Evolutionary conservation across 2,797 vertebrate genomes (phyloP).

Genomic region (Rhynchotus rufescens): DNA sequence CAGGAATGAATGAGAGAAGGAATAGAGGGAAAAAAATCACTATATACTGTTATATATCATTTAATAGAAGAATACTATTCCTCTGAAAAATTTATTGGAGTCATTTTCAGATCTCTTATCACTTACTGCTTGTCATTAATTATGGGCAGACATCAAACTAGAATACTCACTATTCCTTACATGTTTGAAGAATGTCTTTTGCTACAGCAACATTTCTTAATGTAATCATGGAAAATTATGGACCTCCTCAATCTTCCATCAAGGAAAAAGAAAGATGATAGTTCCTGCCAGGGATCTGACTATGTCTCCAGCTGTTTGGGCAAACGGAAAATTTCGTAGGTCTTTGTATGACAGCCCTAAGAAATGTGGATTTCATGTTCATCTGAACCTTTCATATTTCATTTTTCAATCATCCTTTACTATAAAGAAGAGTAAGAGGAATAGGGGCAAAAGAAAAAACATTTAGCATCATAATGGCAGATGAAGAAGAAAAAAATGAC

Average conservation of each 20-base stretch:
- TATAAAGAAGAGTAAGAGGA: neutral
- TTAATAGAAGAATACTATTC: neutral
- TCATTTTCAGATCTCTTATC: neutral
- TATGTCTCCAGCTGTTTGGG: conserved; percentile 20
- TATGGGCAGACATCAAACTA: neutral
- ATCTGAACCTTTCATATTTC: neutral
- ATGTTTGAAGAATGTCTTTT: neutral
- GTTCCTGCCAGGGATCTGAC: neutral
- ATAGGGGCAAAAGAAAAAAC: neutral
- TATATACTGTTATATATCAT: neutral
- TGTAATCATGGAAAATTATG: conserved; percentile 20
- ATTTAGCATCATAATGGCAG: neutral
- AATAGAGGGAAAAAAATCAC: neutral
- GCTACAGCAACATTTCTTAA: neutral
- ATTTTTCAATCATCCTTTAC: neutral
- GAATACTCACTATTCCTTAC: neutral
- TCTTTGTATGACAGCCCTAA: neutral
- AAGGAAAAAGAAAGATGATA: neutral
- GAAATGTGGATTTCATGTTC: neutral
- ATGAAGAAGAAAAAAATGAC: neutral
- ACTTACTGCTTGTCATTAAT: neutral
- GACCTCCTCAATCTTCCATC: neutral
- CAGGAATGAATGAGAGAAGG: neutral
- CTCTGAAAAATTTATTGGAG: neutral
- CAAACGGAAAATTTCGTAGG: conserved; percentile 30